These are phyloP conservation scores for Aphodius granarius DNA, from an alignment of 2,888 invertebrate species.

Conservation along the genomic window DNA sequence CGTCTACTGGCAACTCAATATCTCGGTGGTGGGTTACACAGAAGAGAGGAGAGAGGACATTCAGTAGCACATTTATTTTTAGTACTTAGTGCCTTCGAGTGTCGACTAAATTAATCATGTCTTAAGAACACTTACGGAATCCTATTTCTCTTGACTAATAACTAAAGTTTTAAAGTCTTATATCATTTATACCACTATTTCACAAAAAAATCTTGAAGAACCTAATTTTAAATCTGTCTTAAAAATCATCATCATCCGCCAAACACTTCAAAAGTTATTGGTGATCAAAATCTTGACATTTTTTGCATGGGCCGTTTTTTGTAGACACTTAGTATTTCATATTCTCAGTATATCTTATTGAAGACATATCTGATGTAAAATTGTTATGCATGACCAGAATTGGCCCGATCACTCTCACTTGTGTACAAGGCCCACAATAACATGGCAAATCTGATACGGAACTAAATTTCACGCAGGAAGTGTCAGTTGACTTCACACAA, in stretches of 20 bases:
- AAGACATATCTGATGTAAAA: too few relatives aligned
- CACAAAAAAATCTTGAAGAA: too few relatives aligned
- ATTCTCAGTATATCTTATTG: too few relatives aligned
- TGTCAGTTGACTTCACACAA: neutral
- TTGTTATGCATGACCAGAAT: too few relatives aligned
- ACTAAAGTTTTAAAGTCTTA: neutral
- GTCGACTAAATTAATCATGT: neutral
- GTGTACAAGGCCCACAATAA: neutral
- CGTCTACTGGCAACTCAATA: neutral
- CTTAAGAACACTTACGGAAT: neutral
- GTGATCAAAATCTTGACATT: too few relatives aligned
- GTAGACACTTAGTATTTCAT: too few relatives aligned
- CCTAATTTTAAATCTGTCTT: too few relatives aligned
- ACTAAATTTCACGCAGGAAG: neutral
- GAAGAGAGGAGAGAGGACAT: neutral
- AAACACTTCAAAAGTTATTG: too few relatives aligned
- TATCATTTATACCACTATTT: too few relatives aligned
- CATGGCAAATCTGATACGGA: neutral
- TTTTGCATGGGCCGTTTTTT: too few relatives aligned
- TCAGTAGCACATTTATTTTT: neutral
- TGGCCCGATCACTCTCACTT: neutral
- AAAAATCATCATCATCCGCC: too few relatives aligned
- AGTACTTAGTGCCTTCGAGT: neutral
- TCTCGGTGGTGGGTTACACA: neutral
- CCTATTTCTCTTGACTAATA: neutral